A percentile compares a stretch with the other conserved stretches of the same genome.
Evolutionary conservation across 2,888 invertebrate species (phyloP).

Genomic region (Seira sanloemensis): DNA sequence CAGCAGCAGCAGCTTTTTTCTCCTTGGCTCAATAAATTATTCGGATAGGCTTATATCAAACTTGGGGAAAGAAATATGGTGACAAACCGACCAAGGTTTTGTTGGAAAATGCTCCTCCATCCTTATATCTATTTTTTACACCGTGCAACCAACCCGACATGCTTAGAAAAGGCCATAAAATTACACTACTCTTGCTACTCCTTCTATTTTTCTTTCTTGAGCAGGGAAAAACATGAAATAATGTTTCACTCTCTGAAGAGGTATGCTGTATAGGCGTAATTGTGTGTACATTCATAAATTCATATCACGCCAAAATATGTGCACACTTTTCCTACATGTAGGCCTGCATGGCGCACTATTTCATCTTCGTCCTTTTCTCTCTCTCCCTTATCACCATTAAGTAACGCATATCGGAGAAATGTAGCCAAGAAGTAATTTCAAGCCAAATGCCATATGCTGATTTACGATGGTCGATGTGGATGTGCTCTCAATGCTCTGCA

Average conservation of each 20-base stretch:
- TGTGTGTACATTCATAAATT: conserved; percentile 22
- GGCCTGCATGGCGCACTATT: neutral
- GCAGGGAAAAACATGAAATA: too few relatives aligned
- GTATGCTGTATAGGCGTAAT: conserved; percentile 19
- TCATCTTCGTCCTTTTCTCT: too few relatives aligned
- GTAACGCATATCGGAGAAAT: too few relatives aligned
- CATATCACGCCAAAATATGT: neutral
- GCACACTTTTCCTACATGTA: neutral
- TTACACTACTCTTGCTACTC: too few relatives aligned
- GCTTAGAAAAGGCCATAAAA: conserved; percentile 53
- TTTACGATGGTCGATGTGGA: conserved; percentile 48
- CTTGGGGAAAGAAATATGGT: conserved; percentile 74
- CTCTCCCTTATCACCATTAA: too few relatives aligned
- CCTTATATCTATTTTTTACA: too few relatives aligned
- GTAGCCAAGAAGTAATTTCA: conserved; percentile 59
- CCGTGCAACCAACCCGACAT: conserved; percentile 49
- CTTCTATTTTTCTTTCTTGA: too few relatives aligned
- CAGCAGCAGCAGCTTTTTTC: conserved; percentile 50
- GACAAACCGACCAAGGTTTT: conserved; percentile 69
- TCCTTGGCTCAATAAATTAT: conserved; percentile 73
- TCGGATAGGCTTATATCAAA: conserved; percentile 73
- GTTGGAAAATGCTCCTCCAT: conserved; percentile 53
- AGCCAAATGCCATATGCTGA: conserved; percentile 60
- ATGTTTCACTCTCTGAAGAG: too few relatives aligned
- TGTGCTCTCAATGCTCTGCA: too few relatives aligned